Base-by-base conservation (phyloP, 2,888 invertebrate species). In the Sussaba pulchella region DNA sequence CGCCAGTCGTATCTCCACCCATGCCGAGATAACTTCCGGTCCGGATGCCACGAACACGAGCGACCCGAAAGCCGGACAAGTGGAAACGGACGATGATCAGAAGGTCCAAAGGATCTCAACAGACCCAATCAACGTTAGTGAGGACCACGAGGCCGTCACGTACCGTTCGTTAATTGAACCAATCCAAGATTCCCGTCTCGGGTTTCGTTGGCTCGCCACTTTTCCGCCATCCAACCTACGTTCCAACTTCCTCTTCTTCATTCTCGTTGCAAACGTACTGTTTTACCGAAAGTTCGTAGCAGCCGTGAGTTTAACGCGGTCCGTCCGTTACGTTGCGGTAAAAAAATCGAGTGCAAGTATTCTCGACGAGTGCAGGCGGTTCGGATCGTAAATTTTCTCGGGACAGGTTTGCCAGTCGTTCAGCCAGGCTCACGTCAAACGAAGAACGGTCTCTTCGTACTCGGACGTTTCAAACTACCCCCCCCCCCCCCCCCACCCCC, bases 81-180 rank as follows among this genome's bases (percentile, higher is more conserved):
- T 12, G 12, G 17, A 59, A 63, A 63, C 54, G n/a, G 64, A 41
- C 26, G 36, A 19, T 47, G 17, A 47, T 45, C 57, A 52, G 39
- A 36, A 66, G 75, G 73, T 81, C 54, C 41, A 75, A 72, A 57
- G 52, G 69, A 72, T 73, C 75, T 63, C 61, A 74, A 73, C 73
- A 26, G 71, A 84, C 83, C 77, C 82, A 88, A 87, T 87, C 87
- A 88, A 83, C 79, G 73, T 74, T 81, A 63, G 75, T 84, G 85
- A 84, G 83, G 84, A 83, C 83, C 81, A 86, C 82, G 76, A 79
- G n/a, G 81, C 74, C 84, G 77, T 85, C 87, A 86, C 86, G 86
- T 87, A 84, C 81, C 66, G 71, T 85, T 86, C 85, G 86, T 87
- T 89, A 89, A 89, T 88, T 88, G 86, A 85, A 82, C 84, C 88